A percentile compares a stretch with the other conserved stretches of the same genome.
Evolutionary conservation across 64 coral and sea anemone species (phyloP).

Genomic region (Montipora cactus): DNA sequence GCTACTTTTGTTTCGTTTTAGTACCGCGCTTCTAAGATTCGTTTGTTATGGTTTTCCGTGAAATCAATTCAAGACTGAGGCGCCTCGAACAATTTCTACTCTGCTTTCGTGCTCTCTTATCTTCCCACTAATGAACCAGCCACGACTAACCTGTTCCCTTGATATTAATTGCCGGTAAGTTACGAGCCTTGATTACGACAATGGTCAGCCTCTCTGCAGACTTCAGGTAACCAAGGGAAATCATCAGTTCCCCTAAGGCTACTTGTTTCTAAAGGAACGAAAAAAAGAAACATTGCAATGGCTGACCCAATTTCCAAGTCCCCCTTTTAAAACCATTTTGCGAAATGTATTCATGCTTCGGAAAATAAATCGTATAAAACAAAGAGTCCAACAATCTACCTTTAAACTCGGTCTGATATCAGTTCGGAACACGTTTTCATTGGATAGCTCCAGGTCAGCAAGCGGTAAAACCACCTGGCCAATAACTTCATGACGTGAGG

Average conservation of each 20-base stretch:
- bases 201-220: conserved; percentile 86
- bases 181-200: conserved; percentile 92
- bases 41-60: too few relatives aligned
- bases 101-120: too few relatives aligned
- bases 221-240: conserved; percentile 89
- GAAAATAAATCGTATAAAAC: too few relatives aligned
- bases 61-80: too few relatives aligned
- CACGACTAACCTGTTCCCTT: conserved; percentile 83
- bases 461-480: conserved; percentile 74
- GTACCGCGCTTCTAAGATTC: too few relatives aligned
- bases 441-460: conserved; percentile 54
- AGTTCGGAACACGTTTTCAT: conserved; percentile 66
- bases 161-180: conserved; percentile 89
- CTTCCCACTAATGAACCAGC: background rate
- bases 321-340: too few relatives aligned
- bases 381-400: conserved; percentile 26
- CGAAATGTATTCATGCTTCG: too few relatives aligned
- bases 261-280: conserved; percentile 66
- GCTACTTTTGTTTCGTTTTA: too few relatives aligned
- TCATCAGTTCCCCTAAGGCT: conserved; percentile 80
- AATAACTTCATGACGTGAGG: conserved; percentile 84
- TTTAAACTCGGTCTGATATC: conserved; percentile 83
- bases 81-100: too few relatives aligned
- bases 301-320: background rate
- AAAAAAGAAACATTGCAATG: background rate